phyloP scores from a whole-genome alignment of 2,888 invertebrate genomes.

The Notodonta dromedarius region DNA sequence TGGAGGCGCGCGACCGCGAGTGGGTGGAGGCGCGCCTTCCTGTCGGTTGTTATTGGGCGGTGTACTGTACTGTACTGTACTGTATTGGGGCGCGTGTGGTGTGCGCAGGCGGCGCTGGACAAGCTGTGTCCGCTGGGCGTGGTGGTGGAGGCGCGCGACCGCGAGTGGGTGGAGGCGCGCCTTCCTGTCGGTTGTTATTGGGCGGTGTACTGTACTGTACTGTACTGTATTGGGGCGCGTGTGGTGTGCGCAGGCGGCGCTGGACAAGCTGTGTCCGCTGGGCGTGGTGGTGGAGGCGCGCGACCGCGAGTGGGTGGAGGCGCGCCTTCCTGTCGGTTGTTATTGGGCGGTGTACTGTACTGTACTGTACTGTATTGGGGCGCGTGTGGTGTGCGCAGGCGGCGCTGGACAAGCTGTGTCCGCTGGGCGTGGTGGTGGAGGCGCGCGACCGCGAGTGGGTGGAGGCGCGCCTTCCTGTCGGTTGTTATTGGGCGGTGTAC shows the following conservation, averaged over 20 bases:
- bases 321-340: conserved; percentile 82
- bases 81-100: too few relatives aligned
- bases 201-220: too few relatives aligned
- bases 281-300: conserved; percentile 80
- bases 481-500: conserved; percentile 55
- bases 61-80: too few relatives aligned
- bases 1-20: conserved; percentile 83
- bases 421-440: conserved; percentile 77
- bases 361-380: too few relatives aligned
- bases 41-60: conserved; percentile 76
- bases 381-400: conserved; percentile 45
- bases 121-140: conserved; percentile 85
- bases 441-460: conserved; percentile 88
- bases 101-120: conserved; percentile 81
- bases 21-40: conserved; percentile 85
- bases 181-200: conserved; percentile 79
- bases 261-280: conserved; percentile 86
- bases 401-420: conserved; percentile 86
- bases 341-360: too few relatives aligned
- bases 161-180: conserved; percentile 86
- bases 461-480: conserved; percentile 80
- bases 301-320: conserved; percentile 87
- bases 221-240: too few relatives aligned
- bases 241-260: conserved; percentile 63
- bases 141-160: conserved; percentile 80